Evolutionary conservation across 1,140 invertebrate genomes (phyloP).

Genomic region (Microplitis mediator): DNA sequence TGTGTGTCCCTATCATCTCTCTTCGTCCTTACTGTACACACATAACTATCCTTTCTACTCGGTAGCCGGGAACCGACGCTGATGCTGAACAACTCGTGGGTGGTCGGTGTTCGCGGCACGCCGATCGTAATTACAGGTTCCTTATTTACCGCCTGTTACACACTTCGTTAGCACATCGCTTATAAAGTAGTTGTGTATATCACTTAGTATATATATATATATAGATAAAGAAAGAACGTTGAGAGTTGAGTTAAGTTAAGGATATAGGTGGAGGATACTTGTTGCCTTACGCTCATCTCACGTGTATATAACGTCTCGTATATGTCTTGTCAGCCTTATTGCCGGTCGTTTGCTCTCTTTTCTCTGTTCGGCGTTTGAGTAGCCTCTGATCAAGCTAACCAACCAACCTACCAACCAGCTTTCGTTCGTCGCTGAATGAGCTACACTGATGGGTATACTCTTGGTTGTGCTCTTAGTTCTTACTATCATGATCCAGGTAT

Average conservation of each 20-base stretch:
- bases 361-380: slow-evolving; percentile 28
- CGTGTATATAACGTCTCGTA: neutral
- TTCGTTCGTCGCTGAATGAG: slow-evolving; percentile 33
- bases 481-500: slow-evolving; percentile 17
- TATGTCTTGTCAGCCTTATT: too few relatives aligned
- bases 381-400: slow-evolving; percentile 34
- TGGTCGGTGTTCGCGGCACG: slow-evolving; percentile 50
- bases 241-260: neutral
- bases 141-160: slow-evolving; percentile 62
- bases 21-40: slow-evolving; percentile 21
- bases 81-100: slow-evolving; percentile 43
- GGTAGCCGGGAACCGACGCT: slow-evolving; percentile 29
- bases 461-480: neutral
- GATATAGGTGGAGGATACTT: neutral
- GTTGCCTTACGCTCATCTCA: neutral
- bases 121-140: slow-evolving; percentile 60
- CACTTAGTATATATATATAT: slow-evolving; percentile 16
- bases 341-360: slow-evolving; percentile 10
- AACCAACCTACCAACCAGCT: too few relatives aligned
- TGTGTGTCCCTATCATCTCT: slow-evolving; percentile 24
- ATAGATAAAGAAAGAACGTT: neutral
- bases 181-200: slow-evolving; percentile 50
- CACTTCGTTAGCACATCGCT: slow-evolving; percentile 62
- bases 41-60: neutral
- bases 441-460: slow-evolving; percentile 14